Base-by-base conservation (phyloP, 2,797 vertebrate genomes). In the Manis pentadactyla region DNA sequence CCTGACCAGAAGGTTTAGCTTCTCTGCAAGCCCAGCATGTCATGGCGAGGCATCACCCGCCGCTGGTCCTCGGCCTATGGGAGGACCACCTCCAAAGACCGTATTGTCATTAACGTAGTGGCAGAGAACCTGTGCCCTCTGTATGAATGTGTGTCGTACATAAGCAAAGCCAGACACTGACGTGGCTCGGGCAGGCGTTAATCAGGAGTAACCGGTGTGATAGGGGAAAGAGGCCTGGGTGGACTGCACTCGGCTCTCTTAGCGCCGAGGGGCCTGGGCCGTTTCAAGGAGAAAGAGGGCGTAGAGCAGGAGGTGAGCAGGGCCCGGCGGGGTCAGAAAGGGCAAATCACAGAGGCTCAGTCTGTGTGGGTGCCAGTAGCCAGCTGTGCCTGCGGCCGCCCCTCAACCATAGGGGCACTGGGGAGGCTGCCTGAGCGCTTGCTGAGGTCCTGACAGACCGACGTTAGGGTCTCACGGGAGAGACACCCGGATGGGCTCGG, bases 31-130 rank as follows among this genome's bases (percentile, higher is more conserved):
- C 9, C 61, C 46, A 9, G 17, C 8, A 0, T 21, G 17, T 53
- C 42, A 7, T 4, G 15, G 46, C 1, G 2, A 78, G 46, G 12
- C 15, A 0, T 4, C 23, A 3, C 2, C 7, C 27, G 3, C 51
- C 46, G 3, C 66, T 29, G 27, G 53, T 53, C 14, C 4, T 78
- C 12, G 18, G 59, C n/a, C 27, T 25, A 1, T 3, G 39, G 34
- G 31, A 25, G 5, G n/a, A 5, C 69, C 31, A 10, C 4, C 9
- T 57, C 66, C 19, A 5, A 27, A 46, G 64, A 23, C 1, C 34
- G 21, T 0, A 0, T 29, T 61, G 42, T 11, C 31, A 8, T 46
- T 27, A 7, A 3, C 7, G 1, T 7, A 23, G 27, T 19, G 4
- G 8, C 55, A 31, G 49, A 73, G 19, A 29, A 31, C 23, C 8